These are phyloP conservation scores for Lamprotornis superbus DNA, from an alignment of 2,113 vertebrate species.

Conservation along the genomic window DNA sequence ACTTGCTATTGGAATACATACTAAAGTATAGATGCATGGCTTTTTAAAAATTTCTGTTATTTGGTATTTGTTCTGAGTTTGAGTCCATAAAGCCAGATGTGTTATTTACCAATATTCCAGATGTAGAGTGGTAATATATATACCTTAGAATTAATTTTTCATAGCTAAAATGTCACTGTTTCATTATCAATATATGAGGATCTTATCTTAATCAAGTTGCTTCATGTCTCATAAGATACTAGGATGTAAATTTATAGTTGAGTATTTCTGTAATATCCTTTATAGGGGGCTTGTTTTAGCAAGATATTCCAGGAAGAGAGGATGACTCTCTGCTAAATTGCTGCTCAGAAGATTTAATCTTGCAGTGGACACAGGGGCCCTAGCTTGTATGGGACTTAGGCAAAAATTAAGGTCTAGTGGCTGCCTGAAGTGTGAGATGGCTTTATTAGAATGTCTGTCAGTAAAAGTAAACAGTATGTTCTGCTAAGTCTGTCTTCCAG, in stretches of 20 bases:
- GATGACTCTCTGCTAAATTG: background rate
- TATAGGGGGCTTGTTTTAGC: background rate
- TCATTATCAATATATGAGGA: background rate
- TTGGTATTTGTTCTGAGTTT: background rate
- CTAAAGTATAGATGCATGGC: background rate
- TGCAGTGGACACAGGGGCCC: background rate
- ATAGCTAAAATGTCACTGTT: background rate
- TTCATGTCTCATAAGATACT: background rate
- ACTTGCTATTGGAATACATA: background rate
- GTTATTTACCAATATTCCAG: background rate
- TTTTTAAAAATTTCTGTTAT: background rate
- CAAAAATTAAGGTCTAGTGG: background rate
- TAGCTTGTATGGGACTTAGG: background rate
- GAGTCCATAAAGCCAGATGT: background rate
- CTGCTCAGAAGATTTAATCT: background rate
- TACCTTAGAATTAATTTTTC: background rate
- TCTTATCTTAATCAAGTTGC: background rate
- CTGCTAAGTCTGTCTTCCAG: background rate
- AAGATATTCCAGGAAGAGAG: background rate
- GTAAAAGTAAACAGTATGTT: background rate
- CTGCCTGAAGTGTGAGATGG: background rate
- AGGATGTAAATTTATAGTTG: background rate
- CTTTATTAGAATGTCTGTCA: background rate
- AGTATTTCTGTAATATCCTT: background rate
- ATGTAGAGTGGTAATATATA: background rate